phyloP scores from a whole-genome alignment of 2,888 invertebrate species.

The Acrobasis suavella region DNA sequence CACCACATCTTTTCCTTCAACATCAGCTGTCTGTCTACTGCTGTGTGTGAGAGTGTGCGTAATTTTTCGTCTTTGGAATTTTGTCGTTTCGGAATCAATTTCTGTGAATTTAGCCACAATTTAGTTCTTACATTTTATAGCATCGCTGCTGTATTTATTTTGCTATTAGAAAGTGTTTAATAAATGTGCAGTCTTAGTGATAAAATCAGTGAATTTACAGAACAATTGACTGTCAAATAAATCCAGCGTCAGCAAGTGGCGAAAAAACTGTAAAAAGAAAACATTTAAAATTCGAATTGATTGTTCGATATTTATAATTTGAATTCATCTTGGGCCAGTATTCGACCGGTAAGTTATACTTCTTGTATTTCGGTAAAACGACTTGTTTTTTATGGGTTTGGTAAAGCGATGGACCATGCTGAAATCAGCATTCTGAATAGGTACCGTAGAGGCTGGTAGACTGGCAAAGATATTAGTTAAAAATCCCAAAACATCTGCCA shows the following conservation, averaged over 20 bases:
- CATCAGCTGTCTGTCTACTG: not conserved
- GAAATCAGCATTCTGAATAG: not conserved
- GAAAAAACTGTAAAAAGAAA: not conserved
- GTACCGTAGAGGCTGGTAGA: not conserved
- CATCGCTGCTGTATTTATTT: not conserved
- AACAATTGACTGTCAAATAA: not conserved
- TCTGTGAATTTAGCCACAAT: not conserved
- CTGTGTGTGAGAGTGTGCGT: not conserved
- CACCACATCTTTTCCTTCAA: not conserved
- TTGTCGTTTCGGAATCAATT: not conserved
- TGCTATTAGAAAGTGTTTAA: no score
- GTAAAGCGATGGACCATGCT: not conserved
- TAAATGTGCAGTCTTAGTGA: not conserved
- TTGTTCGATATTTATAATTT: not conserved
- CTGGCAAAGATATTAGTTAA: no score
- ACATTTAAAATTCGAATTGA: not conserved
- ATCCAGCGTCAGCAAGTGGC: conserved; percentile 4
- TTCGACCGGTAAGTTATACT: conserved; percentile 9
- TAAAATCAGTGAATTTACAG: not conserved
- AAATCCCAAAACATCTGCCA: no score
- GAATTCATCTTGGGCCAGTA: conserved; percentile 14
- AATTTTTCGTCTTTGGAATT: not conserved
- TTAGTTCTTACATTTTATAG: no score
- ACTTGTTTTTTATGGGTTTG: not conserved
- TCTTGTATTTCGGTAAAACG: not conserved